Evolutionary conservation across 2,113 vertebrate genomes (phyloP).

Genomic region (Dissostichus mawsoni): DNA sequence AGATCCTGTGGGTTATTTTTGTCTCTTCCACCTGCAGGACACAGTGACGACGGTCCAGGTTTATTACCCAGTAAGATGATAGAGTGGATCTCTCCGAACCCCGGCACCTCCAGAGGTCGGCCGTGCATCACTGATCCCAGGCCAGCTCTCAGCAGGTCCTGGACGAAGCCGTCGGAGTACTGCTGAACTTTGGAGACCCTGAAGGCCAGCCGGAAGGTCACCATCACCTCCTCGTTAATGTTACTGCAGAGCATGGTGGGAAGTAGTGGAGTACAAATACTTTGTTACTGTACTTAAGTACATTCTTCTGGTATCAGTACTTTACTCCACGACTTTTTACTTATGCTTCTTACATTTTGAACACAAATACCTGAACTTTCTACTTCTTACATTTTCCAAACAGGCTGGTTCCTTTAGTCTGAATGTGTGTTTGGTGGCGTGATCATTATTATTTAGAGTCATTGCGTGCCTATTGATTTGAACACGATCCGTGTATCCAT

Average conservation of each 20-base stretch:
- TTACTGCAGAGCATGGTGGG: conserved; percentile 74
- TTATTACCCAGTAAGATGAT: conserved; percentile 86
- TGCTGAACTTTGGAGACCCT: conserved; percentile 68
- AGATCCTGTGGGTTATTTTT: neutral
- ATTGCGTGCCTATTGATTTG: too few species aligned
- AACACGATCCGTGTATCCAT: too few species aligned
- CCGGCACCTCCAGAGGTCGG: conserved; percentile 80
- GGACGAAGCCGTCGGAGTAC: conserved; percentile 83
- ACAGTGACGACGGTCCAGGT: conserved; percentile 5
- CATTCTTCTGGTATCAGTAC: too few species aligned
- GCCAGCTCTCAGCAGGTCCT: conserved; percentile 84
- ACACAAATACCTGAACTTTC: too few species aligned
- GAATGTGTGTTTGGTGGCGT: too few species aligned
- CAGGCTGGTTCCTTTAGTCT: too few species aligned
- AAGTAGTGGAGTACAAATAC: too few species aligned
- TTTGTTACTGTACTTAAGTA: too few species aligned
- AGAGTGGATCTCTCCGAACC: conserved; percentile 87
- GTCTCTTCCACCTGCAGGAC: neutral
- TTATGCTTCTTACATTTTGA: too few species aligned
- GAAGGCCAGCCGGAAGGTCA: conserved; percentile 87
- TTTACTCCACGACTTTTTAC: too few species aligned
- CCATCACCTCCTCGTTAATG: conserved; percentile 85
- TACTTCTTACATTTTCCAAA: too few species aligned
- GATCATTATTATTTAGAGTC: too few species aligned
- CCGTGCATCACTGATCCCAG: conserved; percentile 78